Conservation (phyloP, 1,140 invertebrate genomes). For the Coenobita brevimanus region DNA sequence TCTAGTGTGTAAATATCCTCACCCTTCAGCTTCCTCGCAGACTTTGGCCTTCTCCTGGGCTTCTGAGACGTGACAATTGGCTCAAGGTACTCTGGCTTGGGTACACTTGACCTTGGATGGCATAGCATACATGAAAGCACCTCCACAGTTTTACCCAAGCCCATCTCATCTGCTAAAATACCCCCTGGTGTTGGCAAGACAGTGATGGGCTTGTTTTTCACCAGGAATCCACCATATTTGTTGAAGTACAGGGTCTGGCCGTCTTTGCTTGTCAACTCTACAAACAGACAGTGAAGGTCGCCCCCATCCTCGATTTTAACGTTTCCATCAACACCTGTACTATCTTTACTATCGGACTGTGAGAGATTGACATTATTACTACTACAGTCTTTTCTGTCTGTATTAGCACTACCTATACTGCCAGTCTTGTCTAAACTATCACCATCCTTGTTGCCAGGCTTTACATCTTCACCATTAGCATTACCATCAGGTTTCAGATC, state of each 20-base stretch:
- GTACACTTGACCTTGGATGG: constrained; percentile 75
- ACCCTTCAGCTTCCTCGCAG: constrained; percentile 40
- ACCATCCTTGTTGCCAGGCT: constrained; percentile 62
- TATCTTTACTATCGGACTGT: background rate
- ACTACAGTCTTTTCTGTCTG: no score
- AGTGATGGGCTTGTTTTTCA: constrained; percentile 71
- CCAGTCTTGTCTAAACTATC: constrained; percentile 5
- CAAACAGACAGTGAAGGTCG: constrained; percentile 73
- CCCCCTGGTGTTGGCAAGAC: constrained; percentile 78
- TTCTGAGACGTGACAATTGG: constrained; percentile 66
- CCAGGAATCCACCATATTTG: constrained; percentile 75
- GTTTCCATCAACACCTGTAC: no score
- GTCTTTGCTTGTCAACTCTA: constrained; percentile 72
- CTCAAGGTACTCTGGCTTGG: constrained; percentile 69
- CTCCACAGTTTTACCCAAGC: constrained; percentile 88
- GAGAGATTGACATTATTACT: no score
- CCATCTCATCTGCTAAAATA: constrained; percentile 90
- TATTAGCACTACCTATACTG: constrained; percentile 56
- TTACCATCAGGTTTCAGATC: no score
- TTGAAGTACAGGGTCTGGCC: constrained; percentile 76
- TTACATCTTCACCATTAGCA: no score
- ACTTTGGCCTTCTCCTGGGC: constrained; percentile 35
- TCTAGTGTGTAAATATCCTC: constrained; percentile 32
- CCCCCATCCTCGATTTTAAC: no score
- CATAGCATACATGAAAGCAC: constrained; percentile 81